Percentiles rank a stretch among this genome's conserved stretches.
Evolutionary conservation across 1,140 invertebrate species (phyloP).

Genomic region (Drosophila dunni): DNA sequence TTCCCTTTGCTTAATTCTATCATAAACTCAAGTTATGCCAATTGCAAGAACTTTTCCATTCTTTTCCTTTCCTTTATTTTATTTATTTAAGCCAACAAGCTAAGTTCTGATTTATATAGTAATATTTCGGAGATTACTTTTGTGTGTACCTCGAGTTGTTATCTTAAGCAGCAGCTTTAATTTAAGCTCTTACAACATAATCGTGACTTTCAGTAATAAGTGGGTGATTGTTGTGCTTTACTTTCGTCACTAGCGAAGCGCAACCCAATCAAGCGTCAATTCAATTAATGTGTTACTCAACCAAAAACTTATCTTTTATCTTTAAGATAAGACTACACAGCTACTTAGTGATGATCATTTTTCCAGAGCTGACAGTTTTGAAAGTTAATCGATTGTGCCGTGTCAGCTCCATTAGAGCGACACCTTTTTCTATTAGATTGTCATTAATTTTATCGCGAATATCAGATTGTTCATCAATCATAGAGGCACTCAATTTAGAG

Average conservation of each 20-base stretch:
- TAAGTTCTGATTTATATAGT: conserved; percentile 17
- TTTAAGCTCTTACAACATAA: neutral
- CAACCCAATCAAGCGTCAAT: conserved; percentile 6
- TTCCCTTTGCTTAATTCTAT: conserved; percentile 18
- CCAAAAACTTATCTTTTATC: conserved; percentile 10
- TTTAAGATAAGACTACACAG: neutral
- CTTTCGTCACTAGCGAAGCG: neutral
- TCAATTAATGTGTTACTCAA: conserved; percentile 3
- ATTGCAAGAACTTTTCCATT: conserved; percentile 22
- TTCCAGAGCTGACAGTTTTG: neutral
- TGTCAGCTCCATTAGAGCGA: neutral
- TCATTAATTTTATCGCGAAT: neutral
- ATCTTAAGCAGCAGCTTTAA: neutral
- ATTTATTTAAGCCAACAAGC: conserved; percentile 20
- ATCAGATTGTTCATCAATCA: neutral
- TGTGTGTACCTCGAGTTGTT: neutral
- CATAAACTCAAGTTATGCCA: conserved; percentile 39
- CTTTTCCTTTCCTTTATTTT: conserved; percentile 9
- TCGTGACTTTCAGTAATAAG: conserved; percentile 5
- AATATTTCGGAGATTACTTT: neutral
- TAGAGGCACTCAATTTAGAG: neutral
- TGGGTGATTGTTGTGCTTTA: neutral
- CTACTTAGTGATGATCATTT: neutral
- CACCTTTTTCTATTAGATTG: neutral
- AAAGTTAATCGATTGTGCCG: neutral